Evolutionary conservation across 2,888 invertebrate genomes (phyloP).

Genomic region (Deroplatys truncata): DNA sequence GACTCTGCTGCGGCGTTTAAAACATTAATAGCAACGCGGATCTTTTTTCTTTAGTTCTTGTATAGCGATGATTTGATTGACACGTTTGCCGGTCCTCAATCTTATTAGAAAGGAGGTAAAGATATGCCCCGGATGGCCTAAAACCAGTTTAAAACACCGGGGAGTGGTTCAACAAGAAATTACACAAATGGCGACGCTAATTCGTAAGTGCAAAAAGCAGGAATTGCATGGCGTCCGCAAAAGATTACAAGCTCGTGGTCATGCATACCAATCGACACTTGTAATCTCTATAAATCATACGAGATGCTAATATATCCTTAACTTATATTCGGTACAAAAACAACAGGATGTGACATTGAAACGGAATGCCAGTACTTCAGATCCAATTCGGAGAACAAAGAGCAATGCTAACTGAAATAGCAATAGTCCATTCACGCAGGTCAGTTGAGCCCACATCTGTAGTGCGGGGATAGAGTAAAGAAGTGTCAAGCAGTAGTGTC

Average conservation of each 20-base stretch:
- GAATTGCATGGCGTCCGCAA: background rate
- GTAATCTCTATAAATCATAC: no score
- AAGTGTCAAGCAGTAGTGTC: no score
- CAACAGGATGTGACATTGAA: no score
- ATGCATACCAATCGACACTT: no score
- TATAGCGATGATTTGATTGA: background rate
- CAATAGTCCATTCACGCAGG: no score
- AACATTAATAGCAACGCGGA: background rate
- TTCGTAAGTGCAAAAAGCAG: background rate
- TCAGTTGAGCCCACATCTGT: no score
- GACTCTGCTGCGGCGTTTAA: background rate
- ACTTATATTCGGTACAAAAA: no score
- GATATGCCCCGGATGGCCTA: background rate
- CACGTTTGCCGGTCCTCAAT: background rate
- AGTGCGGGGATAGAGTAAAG: no score
- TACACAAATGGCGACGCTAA: background rate
- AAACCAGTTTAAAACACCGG: background rate
- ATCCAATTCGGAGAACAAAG: no score
- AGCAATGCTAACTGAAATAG: no score
- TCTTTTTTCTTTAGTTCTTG: background rate
- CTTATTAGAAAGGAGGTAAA: background rate
- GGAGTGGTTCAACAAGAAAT: background rate
- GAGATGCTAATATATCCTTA: no score
- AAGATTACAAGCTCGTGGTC: background rate
- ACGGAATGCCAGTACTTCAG: no score